phyloP scores from a whole-genome alignment of 2,888 invertebrate genomes.

The Drepanosiphum platanoidis region DNA sequence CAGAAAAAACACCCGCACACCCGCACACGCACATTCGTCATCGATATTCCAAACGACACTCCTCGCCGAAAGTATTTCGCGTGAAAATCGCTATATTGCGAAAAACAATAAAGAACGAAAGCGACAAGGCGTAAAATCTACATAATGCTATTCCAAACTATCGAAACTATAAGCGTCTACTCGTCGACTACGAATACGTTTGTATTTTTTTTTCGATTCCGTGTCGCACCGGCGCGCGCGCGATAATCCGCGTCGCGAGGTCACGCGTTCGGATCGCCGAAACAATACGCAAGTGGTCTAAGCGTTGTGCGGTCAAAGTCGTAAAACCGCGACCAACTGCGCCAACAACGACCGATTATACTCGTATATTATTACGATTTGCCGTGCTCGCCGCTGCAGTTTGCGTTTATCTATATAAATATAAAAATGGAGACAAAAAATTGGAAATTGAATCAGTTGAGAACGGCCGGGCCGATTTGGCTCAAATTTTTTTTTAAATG shows the following conservation, averaged over 20 bases:
- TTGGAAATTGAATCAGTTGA: too few relatives aligned
- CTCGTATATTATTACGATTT: too few relatives aligned
- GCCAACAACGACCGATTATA: too few relatives aligned
- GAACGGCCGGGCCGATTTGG: too few relatives aligned
- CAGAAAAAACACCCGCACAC: too few relatives aligned
- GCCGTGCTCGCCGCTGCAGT: too few relatives aligned
- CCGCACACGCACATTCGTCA: too few relatives aligned
- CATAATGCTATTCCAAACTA: background rate
- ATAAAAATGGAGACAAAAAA: too few relatives aligned
- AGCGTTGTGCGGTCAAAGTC: background rate
- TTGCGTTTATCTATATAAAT: too few relatives aligned
- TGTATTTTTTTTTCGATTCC: constrained; percentile 16
- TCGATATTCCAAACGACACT: background rate
- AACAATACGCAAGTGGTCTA: background rate
- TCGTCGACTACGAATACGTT: constrained; percentile 8
- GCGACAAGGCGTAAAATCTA: background rate
- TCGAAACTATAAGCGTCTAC: background rate
- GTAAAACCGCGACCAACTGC: constrained; percentile 20
- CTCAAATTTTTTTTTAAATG: too few relatives aligned
- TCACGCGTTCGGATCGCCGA: constrained; percentile 14
- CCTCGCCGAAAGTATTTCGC: background rate
- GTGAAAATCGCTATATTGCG: background rate
- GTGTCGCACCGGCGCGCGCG: background rate
- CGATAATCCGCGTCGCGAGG: constrained; percentile 7
- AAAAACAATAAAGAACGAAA: constrained; percentile 1